phyloP scores from a whole-genome alignment of 2,113 vertebrate genomes.

The Haliaeetus leucogaster region DNA sequence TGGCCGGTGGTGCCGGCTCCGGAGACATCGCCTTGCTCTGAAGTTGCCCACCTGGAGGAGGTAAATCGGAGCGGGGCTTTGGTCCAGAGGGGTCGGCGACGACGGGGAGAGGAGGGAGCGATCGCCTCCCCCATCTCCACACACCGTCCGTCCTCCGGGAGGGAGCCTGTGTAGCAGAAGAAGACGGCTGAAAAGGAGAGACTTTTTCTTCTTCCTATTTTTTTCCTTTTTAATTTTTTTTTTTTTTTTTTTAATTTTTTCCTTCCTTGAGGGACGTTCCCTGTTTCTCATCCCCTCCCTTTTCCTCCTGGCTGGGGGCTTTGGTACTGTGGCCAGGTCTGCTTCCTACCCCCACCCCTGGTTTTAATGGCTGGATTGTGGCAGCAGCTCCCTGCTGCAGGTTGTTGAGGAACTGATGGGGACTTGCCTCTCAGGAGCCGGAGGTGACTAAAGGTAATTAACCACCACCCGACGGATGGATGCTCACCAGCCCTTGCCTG shows the following conservation, averaged over 20 bases:
- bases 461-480: not conserved
- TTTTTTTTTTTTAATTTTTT: not conserved
- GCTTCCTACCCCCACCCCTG: not conserved
- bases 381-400: conserved; percentile 66
- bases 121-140: conserved; percentile 9
- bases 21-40: conserved; percentile 42
- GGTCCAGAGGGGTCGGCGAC: not conserved
- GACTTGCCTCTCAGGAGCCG: conserved; percentile 48
- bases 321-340: conserved; percentile 27
- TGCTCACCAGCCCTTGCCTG: not conserved
- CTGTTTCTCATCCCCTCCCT: not conserved
- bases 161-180: not conserved
- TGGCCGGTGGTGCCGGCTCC: not conserved
- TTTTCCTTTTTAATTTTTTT: not conserved
- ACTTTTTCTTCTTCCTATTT: not conserved
- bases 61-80: conserved; percentile 24
- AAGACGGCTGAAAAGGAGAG: conserved; percentile 13
- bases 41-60: conserved; percentile 71
- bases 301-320: not conserved
- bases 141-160: conserved; percentile 4
- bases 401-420: conserved; percentile 70
- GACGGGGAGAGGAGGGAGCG: not conserved
- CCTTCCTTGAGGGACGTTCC: not conserved
- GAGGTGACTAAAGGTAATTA: conserved; percentile 70
- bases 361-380: conserved; percentile 69